phyloP scores from a whole-genome alignment of 2,797 vertebrate species.

The Monodelphis domestica region DNA sequence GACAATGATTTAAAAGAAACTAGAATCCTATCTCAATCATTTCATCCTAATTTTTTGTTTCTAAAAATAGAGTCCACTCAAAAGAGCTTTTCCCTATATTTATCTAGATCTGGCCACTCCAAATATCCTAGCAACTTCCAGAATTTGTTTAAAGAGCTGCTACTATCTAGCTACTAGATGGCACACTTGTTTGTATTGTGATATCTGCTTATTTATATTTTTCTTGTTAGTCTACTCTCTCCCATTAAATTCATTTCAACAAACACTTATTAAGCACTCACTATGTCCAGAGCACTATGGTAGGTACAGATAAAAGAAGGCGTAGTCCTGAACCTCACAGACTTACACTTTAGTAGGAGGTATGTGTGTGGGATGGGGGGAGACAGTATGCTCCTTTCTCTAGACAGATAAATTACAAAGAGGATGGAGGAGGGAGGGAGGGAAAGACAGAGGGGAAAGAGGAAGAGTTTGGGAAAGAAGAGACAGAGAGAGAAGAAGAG shows the following conservation, averaged over 20 bases:
- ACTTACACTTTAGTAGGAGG: not conserved
- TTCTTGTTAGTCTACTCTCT: slow-evolving; percentile 12
- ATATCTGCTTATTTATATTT: not conserved
- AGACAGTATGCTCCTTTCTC: not conserved
- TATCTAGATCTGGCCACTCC: not conserved
- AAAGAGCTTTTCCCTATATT: not conserved
- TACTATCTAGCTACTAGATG: not conserved
- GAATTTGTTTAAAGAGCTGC: not conserved
- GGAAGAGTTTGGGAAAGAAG: too few relatives aligned
- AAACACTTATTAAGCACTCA: not conserved
- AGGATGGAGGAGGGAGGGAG: not conserved
- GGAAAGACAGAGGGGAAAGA: not conserved
- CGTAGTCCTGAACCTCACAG: not conserved
- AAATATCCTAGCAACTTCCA: not conserved
- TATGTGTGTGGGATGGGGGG: too few relatives aligned
- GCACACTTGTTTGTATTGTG: not conserved
- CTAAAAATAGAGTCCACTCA: not conserved
- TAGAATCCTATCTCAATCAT: not conserved
- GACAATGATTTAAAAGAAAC: not conserved
- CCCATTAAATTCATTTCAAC: not conserved
- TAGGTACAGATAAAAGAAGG: not conserved
- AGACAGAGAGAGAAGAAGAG: not conserved
- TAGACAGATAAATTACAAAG: too few relatives aligned
- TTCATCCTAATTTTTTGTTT: not conserved
- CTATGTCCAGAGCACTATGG: not conserved